Conservation (phyloP, 2,797 vertebrate species). For the Brachyrhaphis roseni region DNA sequence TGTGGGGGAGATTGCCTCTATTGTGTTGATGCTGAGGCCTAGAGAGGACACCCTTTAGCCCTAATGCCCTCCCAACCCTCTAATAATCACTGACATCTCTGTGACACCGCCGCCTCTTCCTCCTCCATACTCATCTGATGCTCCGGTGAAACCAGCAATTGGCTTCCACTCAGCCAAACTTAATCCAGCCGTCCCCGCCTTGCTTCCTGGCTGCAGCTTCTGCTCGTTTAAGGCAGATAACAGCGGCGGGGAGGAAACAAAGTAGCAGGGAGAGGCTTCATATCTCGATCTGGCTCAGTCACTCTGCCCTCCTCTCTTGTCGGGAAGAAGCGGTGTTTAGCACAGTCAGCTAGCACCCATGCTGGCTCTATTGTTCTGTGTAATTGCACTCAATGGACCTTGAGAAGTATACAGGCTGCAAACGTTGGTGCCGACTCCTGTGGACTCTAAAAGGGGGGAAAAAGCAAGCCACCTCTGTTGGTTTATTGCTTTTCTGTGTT, state of each 20-base stretch:
- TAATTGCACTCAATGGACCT: constrained; percentile 79
- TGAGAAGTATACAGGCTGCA: constrained; percentile 55
- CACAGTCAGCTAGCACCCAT: constrained; percentile 67
- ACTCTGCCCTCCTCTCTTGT: constrained; percentile 54
- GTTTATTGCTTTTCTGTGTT: constrained; percentile 10
- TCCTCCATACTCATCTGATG: constrained; percentile 56
- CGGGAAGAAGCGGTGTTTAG: constrained; percentile 63
- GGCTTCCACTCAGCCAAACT: constrained; percentile 79
- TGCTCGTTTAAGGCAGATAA: constrained; percentile 31
- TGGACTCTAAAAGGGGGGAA: background rate
- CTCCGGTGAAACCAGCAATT: constrained; percentile 74
- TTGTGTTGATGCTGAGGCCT: constrained; percentile 73
- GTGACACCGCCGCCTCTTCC: constrained; percentile 48
- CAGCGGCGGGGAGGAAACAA: constrained; percentile 47
- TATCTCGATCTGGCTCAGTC: constrained; percentile 52
- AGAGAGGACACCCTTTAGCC: constrained; percentile 51
- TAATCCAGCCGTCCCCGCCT: constrained; percentile 71
- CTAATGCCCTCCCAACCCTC: constrained; percentile 53
- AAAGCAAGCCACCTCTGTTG: constrained; percentile 7
- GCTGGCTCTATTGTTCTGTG: constrained; percentile 74
- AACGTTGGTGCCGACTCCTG: constrained; percentile 6
- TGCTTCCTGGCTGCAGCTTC: constrained; percentile 42
- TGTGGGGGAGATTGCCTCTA: constrained; percentile 57
- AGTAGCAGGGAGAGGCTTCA: constrained; percentile 38
- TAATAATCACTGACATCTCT: constrained; percentile 78